Base-by-base conservation (phyloP, 2,797 vertebrate genomes). In the Microchirus variegatus region DNA sequence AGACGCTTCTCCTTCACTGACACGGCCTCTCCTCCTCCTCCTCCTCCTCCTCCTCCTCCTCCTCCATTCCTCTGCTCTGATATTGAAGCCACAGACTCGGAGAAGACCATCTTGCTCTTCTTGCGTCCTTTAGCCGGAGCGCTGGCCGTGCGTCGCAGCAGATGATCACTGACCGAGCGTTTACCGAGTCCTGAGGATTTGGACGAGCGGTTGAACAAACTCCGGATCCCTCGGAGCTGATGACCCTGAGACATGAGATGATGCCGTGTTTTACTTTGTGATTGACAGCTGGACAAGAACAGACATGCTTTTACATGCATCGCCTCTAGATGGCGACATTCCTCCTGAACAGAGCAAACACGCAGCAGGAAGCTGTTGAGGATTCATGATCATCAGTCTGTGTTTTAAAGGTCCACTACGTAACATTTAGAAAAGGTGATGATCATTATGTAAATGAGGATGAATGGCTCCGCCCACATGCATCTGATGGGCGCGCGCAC, bases 61-160 rank as follows among this genome's bases (percentile, higher is more conserved):
- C 15, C 31, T 31, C 79, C 38, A 0, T 82, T 86, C 73, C 81
- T 91, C 48, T 68, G 82, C 5, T 93, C 92, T 17, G 84, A 77
- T 19, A 90, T 81, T 0, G 83, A 90, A 52, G 84, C 83, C 64
- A 88, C 78, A 52, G 83, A 90, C 75, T 98, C 97, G 5, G 94
- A 92, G 15, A 95, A 80, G 1, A 91, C 91, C 93, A 95, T 95
- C 87, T 99, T 99, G 67, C 93, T 96, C 83, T 99, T 99, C 84
- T 97, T 99, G 51, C 96, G 93, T 42, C 95, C 97, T 70, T 99
- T 99, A 57, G 97, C 95, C 0, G 97, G 98, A 3, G 97, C 98
- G 0, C 98, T 99, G 73, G 95, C 96, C 0, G 97, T 98, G 60
- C 98, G 96, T 0, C 97, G 93, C 59, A 99, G 93, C 61, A 99